These are phyloP conservation scores for Acleris emargana DNA, from an alignment of 2,888 invertebrate genomes.

Conservation along the genomic window DNA sequence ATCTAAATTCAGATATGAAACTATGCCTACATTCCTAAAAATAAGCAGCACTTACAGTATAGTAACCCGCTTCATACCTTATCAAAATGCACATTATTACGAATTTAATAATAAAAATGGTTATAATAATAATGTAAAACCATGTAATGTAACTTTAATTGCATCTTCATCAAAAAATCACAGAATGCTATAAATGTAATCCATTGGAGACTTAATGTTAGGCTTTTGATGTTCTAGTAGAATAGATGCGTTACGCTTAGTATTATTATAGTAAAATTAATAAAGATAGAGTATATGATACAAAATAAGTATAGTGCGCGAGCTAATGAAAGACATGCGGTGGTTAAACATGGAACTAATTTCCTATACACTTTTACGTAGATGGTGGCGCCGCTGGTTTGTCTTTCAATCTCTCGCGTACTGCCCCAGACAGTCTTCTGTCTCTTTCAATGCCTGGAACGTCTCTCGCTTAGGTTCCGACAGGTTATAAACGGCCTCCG, in stretches of 20 bases:
- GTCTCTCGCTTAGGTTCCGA: no score
- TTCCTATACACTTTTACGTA: no score
- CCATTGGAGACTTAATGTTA: slow-evolving; percentile 48
- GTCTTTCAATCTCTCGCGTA: no score
- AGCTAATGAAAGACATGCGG: no score
- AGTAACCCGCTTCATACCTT: slow-evolving; percentile 18
- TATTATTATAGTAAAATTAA: slow-evolving; percentile 5
- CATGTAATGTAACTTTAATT: slow-evolving; percentile 45
- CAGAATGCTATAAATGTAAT: slow-evolving; percentile 55
- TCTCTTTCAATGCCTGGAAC: no score
- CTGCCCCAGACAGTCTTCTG: no score
- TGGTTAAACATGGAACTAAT: no score
- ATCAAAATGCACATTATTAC: slow-evolving; percentile 38
- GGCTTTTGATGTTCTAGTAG: slow-evolving; percentile 24
- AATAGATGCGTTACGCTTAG: slow-evolving; percentile 2
- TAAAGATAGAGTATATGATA: slow-evolving; percentile 3
- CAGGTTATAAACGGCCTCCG: no score
- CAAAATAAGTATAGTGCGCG: neutral
- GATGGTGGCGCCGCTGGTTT: no score
- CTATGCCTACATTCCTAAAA: no score
- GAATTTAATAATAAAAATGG: slow-evolving; percentile 61
- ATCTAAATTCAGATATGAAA: no score
- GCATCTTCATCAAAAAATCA: slow-evolving; percentile 43
- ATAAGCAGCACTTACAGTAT: neutral
- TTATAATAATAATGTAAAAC: slow-evolving; percentile 49